Evolutionary conservation across 1,140 invertebrate species (phyloP).

Genomic region (Ridgeia piscesae): DNA sequence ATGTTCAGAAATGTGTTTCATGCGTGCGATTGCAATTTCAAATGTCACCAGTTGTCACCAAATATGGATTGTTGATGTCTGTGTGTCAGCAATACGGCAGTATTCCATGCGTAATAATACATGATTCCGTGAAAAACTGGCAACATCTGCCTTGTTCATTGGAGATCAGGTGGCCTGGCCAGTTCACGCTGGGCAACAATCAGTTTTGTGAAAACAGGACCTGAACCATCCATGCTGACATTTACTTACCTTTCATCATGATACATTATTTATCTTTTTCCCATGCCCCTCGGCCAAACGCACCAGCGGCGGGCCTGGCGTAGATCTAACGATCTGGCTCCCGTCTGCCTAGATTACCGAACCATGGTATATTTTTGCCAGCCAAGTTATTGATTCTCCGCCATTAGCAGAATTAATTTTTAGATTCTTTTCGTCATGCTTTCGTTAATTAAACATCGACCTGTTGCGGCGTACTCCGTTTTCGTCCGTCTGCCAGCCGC

Average conservation of each 20-base stretch:
- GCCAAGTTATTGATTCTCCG: background rate
- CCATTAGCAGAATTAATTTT: background rate
- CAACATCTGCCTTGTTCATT: background rate
- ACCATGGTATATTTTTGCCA: conserved; percentile 1
- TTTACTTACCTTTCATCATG: background rate
- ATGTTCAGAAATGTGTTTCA: too few species aligned
- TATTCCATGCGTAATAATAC: background rate
- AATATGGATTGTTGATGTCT: background rate
- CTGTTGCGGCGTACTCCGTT: background rate
- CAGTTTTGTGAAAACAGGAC: background rate
- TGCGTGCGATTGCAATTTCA: too few species aligned
- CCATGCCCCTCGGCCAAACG: background rate
- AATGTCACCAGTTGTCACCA: too few species aligned
- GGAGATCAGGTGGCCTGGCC: background rate
- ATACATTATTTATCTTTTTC: background rate
- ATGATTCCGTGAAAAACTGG: background rate
- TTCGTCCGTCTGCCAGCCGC: background rate
- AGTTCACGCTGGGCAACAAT: background rate
- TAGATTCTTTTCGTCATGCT: background rate
- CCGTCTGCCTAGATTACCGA: background rate
- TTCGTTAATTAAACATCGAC: background rate
- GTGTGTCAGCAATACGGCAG: background rate
- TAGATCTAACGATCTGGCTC: background rate
- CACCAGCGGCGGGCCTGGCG: too few species aligned
- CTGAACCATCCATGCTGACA: background rate